These are phyloP conservation scores for Cetoscarus ocellatus DNA, from an alignment of 2,797 vertebrate genomes.

Conservation along the genomic window DNA sequence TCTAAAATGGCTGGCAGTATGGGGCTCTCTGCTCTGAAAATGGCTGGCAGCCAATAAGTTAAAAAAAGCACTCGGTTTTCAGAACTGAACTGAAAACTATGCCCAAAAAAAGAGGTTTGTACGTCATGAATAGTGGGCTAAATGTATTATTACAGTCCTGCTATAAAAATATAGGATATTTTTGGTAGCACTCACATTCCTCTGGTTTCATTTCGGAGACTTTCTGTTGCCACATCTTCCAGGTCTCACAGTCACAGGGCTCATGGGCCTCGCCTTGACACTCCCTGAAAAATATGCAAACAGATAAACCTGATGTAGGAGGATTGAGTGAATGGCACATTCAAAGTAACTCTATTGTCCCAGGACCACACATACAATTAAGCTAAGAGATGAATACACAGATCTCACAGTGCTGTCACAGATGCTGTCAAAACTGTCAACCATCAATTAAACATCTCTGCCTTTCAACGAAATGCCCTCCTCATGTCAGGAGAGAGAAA, in stretches of 20 bases:
- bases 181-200: slow-evolving; percentile 88
- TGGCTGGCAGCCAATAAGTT: too few species aligned
- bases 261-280: slow-evolving; percentile 98
- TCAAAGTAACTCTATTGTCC: not conserved
- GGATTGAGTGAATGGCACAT: not conserved
- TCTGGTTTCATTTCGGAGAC: slow-evolving; percentile 97
- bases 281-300: slow-evolving; percentile 85
- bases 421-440: slow-evolving; percentile 2
- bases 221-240: slow-evolving; percentile 98
- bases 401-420: slow-evolving; percentile 10
- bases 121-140: too few species aligned
- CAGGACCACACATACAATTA: slow-evolving; percentile 2
- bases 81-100: too few species aligned
- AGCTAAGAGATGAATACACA: slow-evolving; percentile 6
- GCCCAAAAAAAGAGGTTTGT: too few species aligned
- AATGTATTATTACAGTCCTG: not conserved
- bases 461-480: slow-evolving; percentile 10
- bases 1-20: too few species aligned
- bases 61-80: too few species aligned
- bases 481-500: slow-evolving; percentile 12
- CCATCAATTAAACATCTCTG: slow-evolving; percentile 16
- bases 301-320: too few species aligned
- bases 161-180: not conserved
- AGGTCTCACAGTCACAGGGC: slow-evolving; percentile 96
- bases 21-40: too few species aligned